phyloP scores from a whole-genome alignment of 23 tunicate genomes.

The Diplosoma virens region DNA sequence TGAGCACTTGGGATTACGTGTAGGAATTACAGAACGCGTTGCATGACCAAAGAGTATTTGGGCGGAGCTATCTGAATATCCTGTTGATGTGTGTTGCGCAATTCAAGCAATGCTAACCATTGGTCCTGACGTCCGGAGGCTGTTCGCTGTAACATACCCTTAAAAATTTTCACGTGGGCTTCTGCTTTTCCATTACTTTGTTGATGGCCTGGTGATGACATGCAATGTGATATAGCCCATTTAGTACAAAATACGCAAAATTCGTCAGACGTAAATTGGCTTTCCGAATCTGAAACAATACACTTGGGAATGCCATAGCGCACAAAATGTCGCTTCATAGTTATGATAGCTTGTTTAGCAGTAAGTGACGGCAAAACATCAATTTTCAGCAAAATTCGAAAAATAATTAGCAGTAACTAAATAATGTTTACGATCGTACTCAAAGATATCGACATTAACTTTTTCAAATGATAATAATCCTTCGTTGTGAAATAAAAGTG shows the following conservation, averaged over 20 bases:
- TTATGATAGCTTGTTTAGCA: neutral
- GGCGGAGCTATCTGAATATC: neutral
- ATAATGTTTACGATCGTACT: neutral
- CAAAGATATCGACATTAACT: slow-evolving; percentile 24
- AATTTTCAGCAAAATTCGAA: slow-evolving; percentile 22
- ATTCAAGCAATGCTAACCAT: slow-evolving; percentile 8
- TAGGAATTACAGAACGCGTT: slow-evolving; percentile 15
- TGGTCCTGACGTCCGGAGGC: neutral
- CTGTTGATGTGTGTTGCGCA: slow-evolving; percentile 12
- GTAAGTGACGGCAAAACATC: slow-evolving; percentile 12
- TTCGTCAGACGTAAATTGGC: slow-evolving; percentile 15
- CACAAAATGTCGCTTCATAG: slow-evolving; percentile 18
- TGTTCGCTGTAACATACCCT: neutral
- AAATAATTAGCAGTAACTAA: slow-evolving; percentile 22
- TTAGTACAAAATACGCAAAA: neutral
- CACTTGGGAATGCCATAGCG: slow-evolving; percentile 33
- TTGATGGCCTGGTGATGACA: slow-evolving; percentile 21
- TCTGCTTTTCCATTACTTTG: slow-evolving; percentile 23
- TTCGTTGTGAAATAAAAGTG: slow-evolving; percentile 7
- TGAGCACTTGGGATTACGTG: neutral
- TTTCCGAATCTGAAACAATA: slow-evolving; percentile 1
- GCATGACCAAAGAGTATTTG: slow-evolving; percentile 2
- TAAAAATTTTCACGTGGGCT: slow-evolving; percentile 3
- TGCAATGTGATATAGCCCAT: neutral
- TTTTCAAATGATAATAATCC: slow-evolving; percentile 7